phyloP scores from a whole-genome alignment of 2,113 vertebrate genomes.

The Pardalotus punctatus region DNA sequence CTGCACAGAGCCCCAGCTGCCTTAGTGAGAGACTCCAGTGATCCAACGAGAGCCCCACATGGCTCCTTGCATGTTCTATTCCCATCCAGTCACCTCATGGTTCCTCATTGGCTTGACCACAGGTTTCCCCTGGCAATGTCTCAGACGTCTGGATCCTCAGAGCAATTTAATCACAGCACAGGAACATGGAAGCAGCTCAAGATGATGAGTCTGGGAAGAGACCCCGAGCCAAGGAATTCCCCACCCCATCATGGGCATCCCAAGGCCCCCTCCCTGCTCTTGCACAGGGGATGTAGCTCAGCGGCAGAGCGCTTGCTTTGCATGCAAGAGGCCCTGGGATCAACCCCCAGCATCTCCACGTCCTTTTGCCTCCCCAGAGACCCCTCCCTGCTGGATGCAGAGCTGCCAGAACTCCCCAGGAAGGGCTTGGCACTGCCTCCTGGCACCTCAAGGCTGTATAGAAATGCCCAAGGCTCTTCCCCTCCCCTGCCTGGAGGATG shows the following conservation, averaged over 20 bases:
- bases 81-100: too few relatives aligned
- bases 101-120: not conserved
- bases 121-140: not conserved
- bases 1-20: not conserved
- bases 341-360: not conserved
- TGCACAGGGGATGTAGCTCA: not conserved
- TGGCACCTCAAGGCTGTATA: not conserved
- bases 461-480: not conserved
- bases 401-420: not conserved
- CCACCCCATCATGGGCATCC: too few relatives aligned
- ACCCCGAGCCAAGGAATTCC: fast-evolving
- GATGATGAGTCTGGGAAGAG: not conserved
- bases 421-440: not conserved
- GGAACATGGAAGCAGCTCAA: not conserved
- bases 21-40: not conserved
- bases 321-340: not conserved
- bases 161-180: not conserved
- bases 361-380: not conserved
- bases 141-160: not conserved
- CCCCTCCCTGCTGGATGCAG: fast-evolving
- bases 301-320: not conserved
- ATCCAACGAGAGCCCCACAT: not conserved
- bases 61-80: too few relatives aligned
- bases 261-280: not conserved
- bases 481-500: too few relatives aligned